Conservation (phyloP, 2,797 vertebrate genomes). For the Chaetophractus vellerosus region DNA sequence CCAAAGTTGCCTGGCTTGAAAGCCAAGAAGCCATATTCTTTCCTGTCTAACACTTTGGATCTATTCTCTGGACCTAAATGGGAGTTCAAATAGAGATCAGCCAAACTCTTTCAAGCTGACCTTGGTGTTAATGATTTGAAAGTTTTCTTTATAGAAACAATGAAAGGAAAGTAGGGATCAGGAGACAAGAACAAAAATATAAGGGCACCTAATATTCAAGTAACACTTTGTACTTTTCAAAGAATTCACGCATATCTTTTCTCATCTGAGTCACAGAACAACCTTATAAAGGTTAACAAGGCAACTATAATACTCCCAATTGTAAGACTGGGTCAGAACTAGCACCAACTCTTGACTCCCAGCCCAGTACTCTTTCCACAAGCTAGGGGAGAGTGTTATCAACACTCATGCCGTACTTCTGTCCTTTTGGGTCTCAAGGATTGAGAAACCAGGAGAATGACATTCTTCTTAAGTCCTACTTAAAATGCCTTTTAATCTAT, state of each 20-base stretch:
- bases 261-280: constrained; percentile 22
- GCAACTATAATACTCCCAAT: neutral
- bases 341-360: neutral
- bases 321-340: neutral
- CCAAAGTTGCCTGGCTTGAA: neutral
- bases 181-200: constrained; percentile 8
- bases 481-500: neutral
- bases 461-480: neutral
- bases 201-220: constrained; percentile 24
- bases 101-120: neutral
- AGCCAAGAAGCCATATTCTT: neutral
- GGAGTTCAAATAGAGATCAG: neutral
- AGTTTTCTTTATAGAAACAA: constrained; percentile 20
- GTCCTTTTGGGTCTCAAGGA: neutral
- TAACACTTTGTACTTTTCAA: constrained; percentile 38
- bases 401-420: neutral
- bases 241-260: constrained; percentile 20
- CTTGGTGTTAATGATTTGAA: neutral
- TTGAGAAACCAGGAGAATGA: neutral
- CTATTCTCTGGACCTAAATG: constrained; percentile 3
- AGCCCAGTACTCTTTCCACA: neutral
- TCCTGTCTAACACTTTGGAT: neutral
- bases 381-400: neutral
- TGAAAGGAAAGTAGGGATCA: neutral
- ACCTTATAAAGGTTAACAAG: constrained; percentile 18